Conservation (phyloP, 2,888 invertebrate species). For the Sisyra terminalis region DNA sequence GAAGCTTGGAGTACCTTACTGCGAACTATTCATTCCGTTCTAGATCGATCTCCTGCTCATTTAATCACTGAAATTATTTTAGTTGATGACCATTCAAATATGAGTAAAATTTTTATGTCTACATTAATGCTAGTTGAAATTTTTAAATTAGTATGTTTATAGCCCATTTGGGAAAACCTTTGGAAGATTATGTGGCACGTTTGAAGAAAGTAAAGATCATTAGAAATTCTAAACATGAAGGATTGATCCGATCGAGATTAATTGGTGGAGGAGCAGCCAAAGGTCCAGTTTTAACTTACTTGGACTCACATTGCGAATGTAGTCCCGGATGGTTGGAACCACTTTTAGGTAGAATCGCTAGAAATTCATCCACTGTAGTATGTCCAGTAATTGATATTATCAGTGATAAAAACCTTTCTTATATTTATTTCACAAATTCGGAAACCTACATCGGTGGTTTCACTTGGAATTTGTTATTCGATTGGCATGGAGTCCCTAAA, state of each 20-base stretch:
- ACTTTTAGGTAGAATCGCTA: conserved; percentile 71
- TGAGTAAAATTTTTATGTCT: conserved; percentile 48
- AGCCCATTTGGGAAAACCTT: conserved; percentile 82
- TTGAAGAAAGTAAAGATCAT: conserved; percentile 88
- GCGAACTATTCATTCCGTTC: conserved; percentile 87
- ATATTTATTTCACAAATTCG: conserved; percentile 74
- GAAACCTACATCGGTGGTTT: conserved; percentile 83
- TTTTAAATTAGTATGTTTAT: conserved; percentile 19
- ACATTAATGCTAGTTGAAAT: conserved; percentile 1
- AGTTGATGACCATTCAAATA: conserved; percentile 93
- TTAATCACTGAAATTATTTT: conserved; percentile 87
- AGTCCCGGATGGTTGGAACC: conserved; percentile 93
- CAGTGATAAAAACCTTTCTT: conserved; percentile 83
- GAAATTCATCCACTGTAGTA: conserved; percentile 74
- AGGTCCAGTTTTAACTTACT: conserved; percentile 82
- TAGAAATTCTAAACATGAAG: conserved; percentile 80
- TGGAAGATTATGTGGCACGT: conserved; percentile 84
- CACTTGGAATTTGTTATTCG: conserved; percentile 92
- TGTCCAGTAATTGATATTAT: conserved; percentile 95
- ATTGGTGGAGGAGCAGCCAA: conserved; percentile 74
- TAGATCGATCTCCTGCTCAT: conserved; percentile 81
- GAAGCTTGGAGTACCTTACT: conserved; percentile 97
- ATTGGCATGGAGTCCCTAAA: conserved; percentile 98
- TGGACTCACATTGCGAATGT: conserved; percentile 98
- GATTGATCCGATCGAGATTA: conserved; percentile 85